Evolutionary conservation across 2,797 vertebrate genomes (phyloP).

Genomic region (Spea hammondii): DNA sequence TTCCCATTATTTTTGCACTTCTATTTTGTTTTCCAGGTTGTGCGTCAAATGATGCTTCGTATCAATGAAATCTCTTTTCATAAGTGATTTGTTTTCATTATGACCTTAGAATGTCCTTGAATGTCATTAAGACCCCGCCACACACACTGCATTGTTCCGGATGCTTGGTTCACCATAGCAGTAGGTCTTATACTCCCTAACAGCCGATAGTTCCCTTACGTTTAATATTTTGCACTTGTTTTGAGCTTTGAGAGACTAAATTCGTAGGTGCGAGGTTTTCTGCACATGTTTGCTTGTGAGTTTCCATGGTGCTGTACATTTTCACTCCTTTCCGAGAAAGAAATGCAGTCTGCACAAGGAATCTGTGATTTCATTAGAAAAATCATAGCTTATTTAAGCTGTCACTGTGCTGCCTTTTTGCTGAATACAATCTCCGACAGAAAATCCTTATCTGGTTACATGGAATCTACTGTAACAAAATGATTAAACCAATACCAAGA

Average conservation of each 20-base stretch:
- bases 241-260: slow-evolving; percentile 32
- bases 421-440: slow-evolving; percentile 10
- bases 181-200: slow-evolving; percentile 21
- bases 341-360: slow-evolving; percentile 31
- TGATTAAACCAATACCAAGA: slow-evolving; percentile 24
- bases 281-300: slow-evolving; percentile 36
- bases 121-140: slow-evolving; percentile 38
- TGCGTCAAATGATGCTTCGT: slow-evolving; percentile 2
- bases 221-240: slow-evolving; percentile 33
- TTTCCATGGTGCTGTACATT: slow-evolving; percentile 45
- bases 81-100: slow-evolving; percentile 5
- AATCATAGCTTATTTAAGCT: slow-evolving; percentile 26
- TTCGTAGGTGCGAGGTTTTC: slow-evolving; percentile 39
- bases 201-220: slow-evolving; percentile 36
- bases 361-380: slow-evolving; percentile 41
- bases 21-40: background rate
- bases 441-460: slow-evolving; percentile 44
- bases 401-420: slow-evolving; percentile 13
- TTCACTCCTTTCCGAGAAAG: slow-evolving; percentile 28
- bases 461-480: slow-evolving; percentile 31
- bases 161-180: slow-evolving; percentile 27
- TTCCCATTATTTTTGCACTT: too few species aligned
- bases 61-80: slow-evolving; percentile 2
- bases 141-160: background rate
- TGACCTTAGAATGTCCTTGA: slow-evolving; percentile 42